Base-by-base conservation (phyloP, 53 echinoderm and acorn worm genomes). In the Stichopus horrens region DNA sequence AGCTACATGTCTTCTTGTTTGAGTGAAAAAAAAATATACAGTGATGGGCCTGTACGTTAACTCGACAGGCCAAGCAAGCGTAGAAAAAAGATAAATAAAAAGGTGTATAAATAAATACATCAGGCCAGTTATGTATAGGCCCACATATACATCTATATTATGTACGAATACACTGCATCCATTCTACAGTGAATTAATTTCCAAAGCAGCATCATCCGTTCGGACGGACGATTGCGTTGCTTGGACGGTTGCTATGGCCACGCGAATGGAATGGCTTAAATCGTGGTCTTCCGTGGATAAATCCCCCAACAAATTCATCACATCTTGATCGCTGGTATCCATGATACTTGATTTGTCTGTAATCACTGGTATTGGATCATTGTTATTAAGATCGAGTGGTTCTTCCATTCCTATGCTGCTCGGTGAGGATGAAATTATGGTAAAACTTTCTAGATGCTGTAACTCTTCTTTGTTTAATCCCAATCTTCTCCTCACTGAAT, bases 241-340 rank as follows among this genome's bases (percentile, higher is more conserved):
- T 5, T 85, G 85, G 66, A 85, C 85, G 7, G 85, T 85, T 23
- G 85, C 85, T 63, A 85, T 85, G 37, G 85, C 85, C 21, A 85
- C 71, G n/a, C 85, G 66, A 37, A 85, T 7, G 23, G 85, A 85
- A 67, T 59, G 85, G 22, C 53, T 66, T 19, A 67, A 68, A 23
- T 85, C 85, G 57, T 58, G 56, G 8, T 56, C 22, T 9, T 81
- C 81, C 81, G 57, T 81, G 52, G 81, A 81, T 19, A 81, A 56
- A 81, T 81, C 57, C 9, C 81, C 21, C 8, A 81, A 58, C 10
- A 81, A 57, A 16, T 68, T 67, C 63, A 85, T 9, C 63, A 66
- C 65, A 58, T 19, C 21, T 67, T 66, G 13, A 11, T 57, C n/a
- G 5, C 57, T 57, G 4, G 54, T 11, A 55, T 14, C 22, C 56